Evolutionary conservation across 2,113 vertebrate species (phyloP).

Genomic region (Arothron firmamentum): DNA sequence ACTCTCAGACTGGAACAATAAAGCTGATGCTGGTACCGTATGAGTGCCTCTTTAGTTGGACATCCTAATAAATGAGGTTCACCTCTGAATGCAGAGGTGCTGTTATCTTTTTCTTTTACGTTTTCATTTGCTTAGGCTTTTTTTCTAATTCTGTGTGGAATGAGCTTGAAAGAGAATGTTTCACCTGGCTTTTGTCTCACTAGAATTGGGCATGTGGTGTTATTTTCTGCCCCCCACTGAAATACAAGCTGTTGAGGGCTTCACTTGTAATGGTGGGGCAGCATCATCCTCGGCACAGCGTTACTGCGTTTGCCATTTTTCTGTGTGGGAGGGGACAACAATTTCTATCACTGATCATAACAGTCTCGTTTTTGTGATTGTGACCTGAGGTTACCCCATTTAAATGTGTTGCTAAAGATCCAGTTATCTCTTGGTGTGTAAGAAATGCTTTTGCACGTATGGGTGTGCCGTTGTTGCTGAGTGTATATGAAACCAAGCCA

Average conservation of each 20-base stretch:
- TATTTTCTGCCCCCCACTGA: too few species aligned
- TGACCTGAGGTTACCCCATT: constrained; percentile 22
- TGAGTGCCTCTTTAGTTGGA: constrained; percentile 28
- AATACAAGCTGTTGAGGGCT: too few species aligned
- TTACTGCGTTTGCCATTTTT: constrained; percentile 15
- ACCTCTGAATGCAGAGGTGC: constrained; percentile 11
- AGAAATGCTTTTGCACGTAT: constrained; percentile 22
- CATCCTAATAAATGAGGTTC: constrained; percentile 47
- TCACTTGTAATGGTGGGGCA: constrained; percentile 5
- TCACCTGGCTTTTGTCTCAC: background rate
- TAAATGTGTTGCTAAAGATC: constrained; percentile 18
- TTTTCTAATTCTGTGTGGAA: too few species aligned
- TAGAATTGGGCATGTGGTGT: too few species aligned
- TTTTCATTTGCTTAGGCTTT: constrained; percentile 2
- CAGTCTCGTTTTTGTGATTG: constrained; percentile 38
- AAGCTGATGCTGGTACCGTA: constrained; percentile 23
- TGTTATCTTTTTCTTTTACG: constrained; percentile 4
- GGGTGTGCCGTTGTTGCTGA: constrained; percentile 42
- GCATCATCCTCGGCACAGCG: background rate
- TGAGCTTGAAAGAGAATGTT: background rate
- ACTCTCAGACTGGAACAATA: constrained; percentile 17
- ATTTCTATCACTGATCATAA: constrained; percentile 31
- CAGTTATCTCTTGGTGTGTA: constrained; percentile 13
- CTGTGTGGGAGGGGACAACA: constrained; percentile 18
- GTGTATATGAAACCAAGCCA: constrained; percentile 40